Base-by-base conservation (phyloP, 2,113 vertebrate species). In the Limanda limanda region DNA sequence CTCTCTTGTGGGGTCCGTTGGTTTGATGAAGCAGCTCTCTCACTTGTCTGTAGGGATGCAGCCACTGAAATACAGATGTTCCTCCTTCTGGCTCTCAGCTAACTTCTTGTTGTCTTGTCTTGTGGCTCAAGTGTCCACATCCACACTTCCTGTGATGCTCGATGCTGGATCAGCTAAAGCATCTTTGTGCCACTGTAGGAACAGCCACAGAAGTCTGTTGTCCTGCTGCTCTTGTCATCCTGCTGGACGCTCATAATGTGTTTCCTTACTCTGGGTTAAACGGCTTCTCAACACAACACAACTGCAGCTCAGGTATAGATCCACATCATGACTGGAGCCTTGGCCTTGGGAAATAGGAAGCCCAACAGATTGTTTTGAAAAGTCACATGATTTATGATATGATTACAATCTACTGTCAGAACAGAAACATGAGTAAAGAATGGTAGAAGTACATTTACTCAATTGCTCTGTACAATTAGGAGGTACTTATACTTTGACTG, bases 1-100 rank as follows among this genome's bases (percentile, higher is more conserved):
- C 57, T 31, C 57, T 31, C 57, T 59, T 59, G 57, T 59, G 57
- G 57, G 57, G 17, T 59, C 57, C 6, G 17, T 59, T 59, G 57
- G 25, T 59, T 20, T 17, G 56, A 4, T 57, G 56, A 25, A 57
- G 23, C 56, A 25, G 56, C 23, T 10, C 56, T 55, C 8, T 55
- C 52, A 23, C 52, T 54, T 12, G 8, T 21, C 52, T 54, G 52
- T 21, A 11, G 52, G 52, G 4, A 54, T 21, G 17, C 8, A 17
- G 47, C 14, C 47, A 51, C 5, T 51, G 47, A 51, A 51, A 18
- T 6, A 17, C 47, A 45, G 4, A 37, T 37, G 35, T 37, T 37
- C 35, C 9, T 10, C 35, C 8, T 37, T 9, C 35, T 9, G 2
- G 35, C 35, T 37, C 35, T 37, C 35, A 37, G 35, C 35, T 10